phyloP scores from a whole-genome alignment of 1,140 invertebrate species.

The Whitmania pigra region DNA sequence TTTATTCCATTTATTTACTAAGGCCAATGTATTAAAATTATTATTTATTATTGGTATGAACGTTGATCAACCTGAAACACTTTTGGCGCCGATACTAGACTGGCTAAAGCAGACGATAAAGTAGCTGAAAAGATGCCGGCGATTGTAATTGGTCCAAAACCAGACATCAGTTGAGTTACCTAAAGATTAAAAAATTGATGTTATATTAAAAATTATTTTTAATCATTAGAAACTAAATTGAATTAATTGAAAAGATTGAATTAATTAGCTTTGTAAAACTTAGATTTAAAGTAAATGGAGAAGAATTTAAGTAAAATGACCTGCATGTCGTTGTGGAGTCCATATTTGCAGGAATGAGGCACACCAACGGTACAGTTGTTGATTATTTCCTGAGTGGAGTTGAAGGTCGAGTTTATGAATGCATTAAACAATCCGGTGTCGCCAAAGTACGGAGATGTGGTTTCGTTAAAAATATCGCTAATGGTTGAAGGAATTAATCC shows the following conservation, averaged over 20 bases:
- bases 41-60: background rate
- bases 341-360: conserved; percentile 53
- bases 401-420: conserved; percentile 9
- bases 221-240: too few relatives aligned
- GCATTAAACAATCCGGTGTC: background rate
- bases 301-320: conserved; percentile 42
- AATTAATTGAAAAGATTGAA: too few relatives aligned
- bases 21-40: too few relatives aligned
- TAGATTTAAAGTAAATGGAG: background rate
- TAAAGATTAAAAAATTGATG: conserved; percentile 27
- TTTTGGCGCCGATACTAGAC: conserved; percentile 80
- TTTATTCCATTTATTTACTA: too few relatives aligned
- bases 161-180: conserved; percentile 74
- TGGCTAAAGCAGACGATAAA: conserved; percentile 83
- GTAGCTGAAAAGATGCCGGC: conserved; percentile 92
- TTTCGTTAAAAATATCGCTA: background rate
- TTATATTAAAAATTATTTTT: too few relatives aligned
- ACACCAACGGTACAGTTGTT: background rate
- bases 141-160: conserved; percentile 80
- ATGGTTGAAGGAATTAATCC: conserved; percentile 12
- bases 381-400: conserved; percentile 20
- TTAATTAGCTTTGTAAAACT: background rate
- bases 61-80: conserved; percentile 62
- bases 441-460: background rate
- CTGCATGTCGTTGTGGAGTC: conserved; percentile 63